A percentile compares a stretch with the other conserved stretches of the same genome.
phyloP scores from a whole-genome alignment of 2,888 invertebrate species.

The Nymphalis urticae region DNA sequence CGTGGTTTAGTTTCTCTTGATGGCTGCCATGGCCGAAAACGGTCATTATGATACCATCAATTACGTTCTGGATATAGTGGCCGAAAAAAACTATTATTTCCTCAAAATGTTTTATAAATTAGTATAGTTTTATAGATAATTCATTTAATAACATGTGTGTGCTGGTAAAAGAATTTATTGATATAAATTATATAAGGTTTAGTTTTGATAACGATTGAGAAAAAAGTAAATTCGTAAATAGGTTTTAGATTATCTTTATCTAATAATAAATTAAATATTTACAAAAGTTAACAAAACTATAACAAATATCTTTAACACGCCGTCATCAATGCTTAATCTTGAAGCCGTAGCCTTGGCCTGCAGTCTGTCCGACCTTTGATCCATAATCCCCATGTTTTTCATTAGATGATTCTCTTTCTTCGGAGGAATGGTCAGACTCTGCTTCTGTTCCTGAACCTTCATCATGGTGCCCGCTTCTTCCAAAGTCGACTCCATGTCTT shows the following conservation, averaged over 20 bases:
- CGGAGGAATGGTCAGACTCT: slow-evolving; percentile 67
- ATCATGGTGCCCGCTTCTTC: slow-evolving; percentile 68
- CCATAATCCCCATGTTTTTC: slow-evolving; percentile 77
- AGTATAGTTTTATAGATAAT: neutral
- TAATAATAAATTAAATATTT: slow-evolving; percentile 62
- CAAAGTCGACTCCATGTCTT: slow-evolving; percentile 70
- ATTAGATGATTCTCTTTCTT: slow-evolving; percentile 74
- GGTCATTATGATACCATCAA: too few species aligned
- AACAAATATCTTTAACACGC: slow-evolving; percentile 55
- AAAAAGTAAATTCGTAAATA: slow-evolving; percentile 18
- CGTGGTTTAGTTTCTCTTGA: too few species aligned
- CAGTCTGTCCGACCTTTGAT: slow-evolving; percentile 52
- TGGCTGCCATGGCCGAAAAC: too few species aligned
- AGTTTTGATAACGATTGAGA: slow-evolving; percentile 16
- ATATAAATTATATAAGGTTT: slow-evolving; percentile 6
- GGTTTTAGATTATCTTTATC: slow-evolving; percentile 60
- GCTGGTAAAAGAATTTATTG: neutral
- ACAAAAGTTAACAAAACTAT: slow-evolving; percentile 71
- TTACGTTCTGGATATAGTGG: too few species aligned
- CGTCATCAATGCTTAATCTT: slow-evolving; percentile 60
- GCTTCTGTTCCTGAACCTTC: slow-evolving; percentile 72
- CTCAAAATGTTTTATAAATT: neutral
- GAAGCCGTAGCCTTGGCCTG: slow-evolving; percentile 74
- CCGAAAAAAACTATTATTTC: neutral
- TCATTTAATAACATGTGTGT: neutral